Conservation (phyloP, 2,888 invertebrate genomes). For the Cylloceria caligata region DNA sequence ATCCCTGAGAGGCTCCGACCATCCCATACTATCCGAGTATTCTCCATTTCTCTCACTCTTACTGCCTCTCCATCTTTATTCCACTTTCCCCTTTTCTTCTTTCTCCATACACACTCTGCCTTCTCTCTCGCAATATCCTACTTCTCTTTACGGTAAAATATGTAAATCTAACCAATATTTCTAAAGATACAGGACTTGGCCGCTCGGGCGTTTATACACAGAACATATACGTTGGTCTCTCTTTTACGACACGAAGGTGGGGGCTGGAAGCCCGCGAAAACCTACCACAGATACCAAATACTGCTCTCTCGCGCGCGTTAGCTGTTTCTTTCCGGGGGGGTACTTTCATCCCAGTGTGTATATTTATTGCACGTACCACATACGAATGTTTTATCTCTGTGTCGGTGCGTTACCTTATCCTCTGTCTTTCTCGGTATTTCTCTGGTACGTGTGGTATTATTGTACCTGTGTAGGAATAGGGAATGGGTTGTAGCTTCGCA, state of each 20-base stretch:
- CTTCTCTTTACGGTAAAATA: constrained; percentile 82
- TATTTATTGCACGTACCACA: constrained; percentile 30
- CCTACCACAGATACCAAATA: constrained; percentile 46
- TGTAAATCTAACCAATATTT: constrained; percentile 84
- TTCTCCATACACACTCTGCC: constrained; percentile 25
- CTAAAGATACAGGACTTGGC: constrained; percentile 79
- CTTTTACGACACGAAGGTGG: constrained; percentile 77
- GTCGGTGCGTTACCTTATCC: constrained; percentile 36
- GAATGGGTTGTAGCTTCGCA: constrained; percentile 13
- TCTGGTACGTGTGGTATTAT: constrained; percentile 1
- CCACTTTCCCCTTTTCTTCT: constrained; percentile 7
- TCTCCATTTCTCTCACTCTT: constrained; percentile 24
- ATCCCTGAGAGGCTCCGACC: constrained; percentile 45
- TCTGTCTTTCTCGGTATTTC: constrained; percentile 29
- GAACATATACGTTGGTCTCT: constrained; percentile 71
- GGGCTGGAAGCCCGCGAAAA: constrained; percentile 74
- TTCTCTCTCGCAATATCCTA: constrained; percentile 68
- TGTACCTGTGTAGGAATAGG: constrained; percentile 37
- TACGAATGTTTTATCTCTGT: constrained; percentile 65
- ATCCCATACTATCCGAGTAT: constrained; percentile 20
- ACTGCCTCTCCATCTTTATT: constrained; percentile 27
- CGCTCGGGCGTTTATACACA: constrained; percentile 67
- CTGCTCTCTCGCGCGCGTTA: constrained; percentile 29
- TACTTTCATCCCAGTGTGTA: constrained; percentile 31
- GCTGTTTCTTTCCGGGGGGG: constrained; percentile 12